Percentiles rank a stretch among this genome's conserved stretches.
Conservation (phyloP, 2,888 invertebrate species). For the Euzophera pinguis region DNA sequence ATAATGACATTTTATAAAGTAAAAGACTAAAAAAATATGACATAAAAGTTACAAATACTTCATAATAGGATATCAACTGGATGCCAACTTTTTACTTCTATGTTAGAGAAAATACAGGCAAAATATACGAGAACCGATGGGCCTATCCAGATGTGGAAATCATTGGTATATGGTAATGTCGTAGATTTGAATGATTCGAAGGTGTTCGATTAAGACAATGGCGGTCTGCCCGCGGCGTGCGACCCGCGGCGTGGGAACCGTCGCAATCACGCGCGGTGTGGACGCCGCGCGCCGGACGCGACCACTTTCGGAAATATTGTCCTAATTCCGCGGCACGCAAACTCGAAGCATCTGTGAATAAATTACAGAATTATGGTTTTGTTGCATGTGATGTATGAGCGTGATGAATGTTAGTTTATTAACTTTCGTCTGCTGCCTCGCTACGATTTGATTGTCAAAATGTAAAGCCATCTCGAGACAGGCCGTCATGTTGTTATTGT, state of each 20-base stretch:
- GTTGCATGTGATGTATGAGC: background rate
- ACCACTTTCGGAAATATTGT: constrained; percentile 10
- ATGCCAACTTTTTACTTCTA: too few species aligned
- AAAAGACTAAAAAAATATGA: too few species aligned
- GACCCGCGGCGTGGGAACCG: constrained; percentile 8
- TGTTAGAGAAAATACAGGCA: too few species aligned
- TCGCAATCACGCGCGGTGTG: background rate
- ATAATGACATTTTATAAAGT: too few species aligned
- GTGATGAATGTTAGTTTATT: background rate
- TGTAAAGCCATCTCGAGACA: too few species aligned
- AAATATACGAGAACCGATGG: too few species aligned
- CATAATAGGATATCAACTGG: too few species aligned
- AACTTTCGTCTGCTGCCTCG: background rate
- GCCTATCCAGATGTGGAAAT: too few species aligned
- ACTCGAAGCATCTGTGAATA: background rate
- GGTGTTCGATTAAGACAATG: constrained; percentile 2
- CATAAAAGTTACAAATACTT: too few species aligned
- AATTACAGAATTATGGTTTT: background rate
- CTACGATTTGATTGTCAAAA: too few species aligned
- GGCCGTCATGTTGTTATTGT: too few species aligned
- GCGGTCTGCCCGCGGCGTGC: background rate
- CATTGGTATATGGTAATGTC: background rate
- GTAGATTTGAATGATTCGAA: constrained; percentile 1
- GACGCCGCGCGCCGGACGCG: background rate
- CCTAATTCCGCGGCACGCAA: constrained; percentile 11